Evolutionary conservation across 64 coral and sea anemone species (phyloP).

Genomic region (Actinia equina): DNA sequence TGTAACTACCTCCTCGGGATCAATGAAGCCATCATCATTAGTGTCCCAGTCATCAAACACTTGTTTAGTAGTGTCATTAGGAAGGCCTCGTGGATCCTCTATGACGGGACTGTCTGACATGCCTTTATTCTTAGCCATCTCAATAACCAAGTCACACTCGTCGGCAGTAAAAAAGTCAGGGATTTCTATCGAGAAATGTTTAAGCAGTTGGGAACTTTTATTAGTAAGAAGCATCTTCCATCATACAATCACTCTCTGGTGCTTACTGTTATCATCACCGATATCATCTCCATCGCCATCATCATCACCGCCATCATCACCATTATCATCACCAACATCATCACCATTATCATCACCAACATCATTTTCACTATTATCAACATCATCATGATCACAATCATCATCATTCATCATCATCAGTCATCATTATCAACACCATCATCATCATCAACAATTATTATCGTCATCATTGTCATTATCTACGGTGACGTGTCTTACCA

Average conservation of each 20-base stretch:
- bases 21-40: slow-evolving; percentile 82
- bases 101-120: slow-evolving; percentile 63
- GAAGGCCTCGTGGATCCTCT: slow-evolving; percentile 30
- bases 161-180: slow-evolving; percentile 93
- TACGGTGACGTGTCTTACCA: slow-evolving; percentile 40
- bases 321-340: background rate
- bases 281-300: background rate
- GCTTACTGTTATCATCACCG: background rate
- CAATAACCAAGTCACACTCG: slow-evolving; percentile 89
- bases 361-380: background rate
- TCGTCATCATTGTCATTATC: background rate
- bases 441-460: background rate
- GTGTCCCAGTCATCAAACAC: slow-evolving; percentile 76
- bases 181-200: slow-evolving; percentile 57
- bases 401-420: too few relatives aligned
- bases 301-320: background rate
- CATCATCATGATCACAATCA: background rate
- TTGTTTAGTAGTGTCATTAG: slow-evolving; percentile 42
- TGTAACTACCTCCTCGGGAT: slow-evolving; percentile 68
- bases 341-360: background rate
- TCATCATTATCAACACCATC: background rate
- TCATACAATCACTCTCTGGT: background rate
- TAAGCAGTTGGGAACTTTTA: too few relatives aligned
- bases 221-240: background rate
- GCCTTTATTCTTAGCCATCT: slow-evolving; percentile 76